phyloP scores from a whole-genome alignment of 2,113 vertebrate species.

The Mesoclemmys tuberculata region DNA sequence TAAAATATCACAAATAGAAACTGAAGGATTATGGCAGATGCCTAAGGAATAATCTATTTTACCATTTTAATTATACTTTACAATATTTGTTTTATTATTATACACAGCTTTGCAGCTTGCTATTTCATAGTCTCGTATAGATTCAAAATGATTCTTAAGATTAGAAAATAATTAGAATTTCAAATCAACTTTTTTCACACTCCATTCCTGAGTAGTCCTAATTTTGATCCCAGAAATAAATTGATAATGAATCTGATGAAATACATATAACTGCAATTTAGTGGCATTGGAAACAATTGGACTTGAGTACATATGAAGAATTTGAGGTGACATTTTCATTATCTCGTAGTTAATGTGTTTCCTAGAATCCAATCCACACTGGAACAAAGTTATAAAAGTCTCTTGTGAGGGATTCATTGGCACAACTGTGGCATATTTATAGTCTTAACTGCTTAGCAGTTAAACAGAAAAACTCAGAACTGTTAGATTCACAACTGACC shows the following conservation, averaged over 20 bases:
- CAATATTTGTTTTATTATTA: neutral
- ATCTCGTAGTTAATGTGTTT: constrained; percentile 33
- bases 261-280: neutral
- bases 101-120: constrained; percentile 10
- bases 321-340: constrained; percentile 28
- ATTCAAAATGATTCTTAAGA: constrained; percentile 46
- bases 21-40: neutral
- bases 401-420: neutral
- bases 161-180: constrained; percentile 34
- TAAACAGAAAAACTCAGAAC: neutral
- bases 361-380: neutral
- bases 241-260: constrained; percentile 35
- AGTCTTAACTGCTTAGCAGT: neutral
- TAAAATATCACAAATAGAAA: neutral
- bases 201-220: neutral
- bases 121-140: neutral
- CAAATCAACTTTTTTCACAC: constrained; percentile 33
- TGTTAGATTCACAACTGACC: rapidly evolving
- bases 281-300: neutral
- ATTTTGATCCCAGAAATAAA: constrained; percentile 44
- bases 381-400: neutral
- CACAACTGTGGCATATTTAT: neutral
- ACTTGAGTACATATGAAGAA: constrained; percentile 1
- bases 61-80: neutral
- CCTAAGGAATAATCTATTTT: neutral